Percentiles rank a stretch among this genome's conserved stretches.
These are phyloP conservation scores for Cassiopea andromeda DNA, from an alignment of 30 jellyfish, hydroid and myxozoan species.

Conservation along the genomic window DNA sequence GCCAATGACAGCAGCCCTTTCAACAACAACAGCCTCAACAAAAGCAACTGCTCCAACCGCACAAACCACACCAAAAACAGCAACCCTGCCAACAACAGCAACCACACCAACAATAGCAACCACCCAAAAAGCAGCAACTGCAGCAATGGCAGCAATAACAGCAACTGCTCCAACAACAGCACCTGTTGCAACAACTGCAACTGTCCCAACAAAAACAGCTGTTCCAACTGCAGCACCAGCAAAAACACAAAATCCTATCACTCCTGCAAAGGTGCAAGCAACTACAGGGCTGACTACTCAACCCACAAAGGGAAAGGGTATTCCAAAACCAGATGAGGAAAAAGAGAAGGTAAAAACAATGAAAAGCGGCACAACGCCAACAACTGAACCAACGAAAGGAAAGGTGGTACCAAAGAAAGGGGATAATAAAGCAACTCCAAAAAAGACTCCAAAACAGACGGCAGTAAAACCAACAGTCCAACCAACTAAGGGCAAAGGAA, in stretches of 20 bases:
- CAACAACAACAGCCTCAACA: neutral
- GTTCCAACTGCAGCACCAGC: constrained; percentile 13
- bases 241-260: neutral
- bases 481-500: constrained; percentile 61
- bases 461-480: constrained; percentile 39
- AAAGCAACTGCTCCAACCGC: constrained; percentile 7
- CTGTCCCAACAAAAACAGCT: constrained; percentile 13
- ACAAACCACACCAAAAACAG: constrained; percentile 21
- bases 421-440: constrained; percentile 22
- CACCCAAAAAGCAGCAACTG: constrained; percentile 5
- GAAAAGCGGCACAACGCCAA: constrained; percentile 22
- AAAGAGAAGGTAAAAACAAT: constrained; percentile 18
- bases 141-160: constrained; percentile 1
- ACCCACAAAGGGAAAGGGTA: constrained; percentile 43
- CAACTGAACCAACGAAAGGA: constrained; percentile 33
- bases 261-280: constrained; percentile 10
- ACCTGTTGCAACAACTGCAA: constrained; percentile 4
- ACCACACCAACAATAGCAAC: neutral
- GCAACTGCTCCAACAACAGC: constrained; percentile 14
- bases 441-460: constrained; percentile 20
- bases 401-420: constrained; percentile 41
- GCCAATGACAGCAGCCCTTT: neutral
- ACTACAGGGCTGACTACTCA: constrained; percentile 12
- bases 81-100: constrained; percentile 12
- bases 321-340: constrained; percentile 17